These are phyloP conservation scores for Oryzias javanicus DNA, from an alignment of 2,113 vertebrate genomes.

Conservation along the genomic window DNA sequence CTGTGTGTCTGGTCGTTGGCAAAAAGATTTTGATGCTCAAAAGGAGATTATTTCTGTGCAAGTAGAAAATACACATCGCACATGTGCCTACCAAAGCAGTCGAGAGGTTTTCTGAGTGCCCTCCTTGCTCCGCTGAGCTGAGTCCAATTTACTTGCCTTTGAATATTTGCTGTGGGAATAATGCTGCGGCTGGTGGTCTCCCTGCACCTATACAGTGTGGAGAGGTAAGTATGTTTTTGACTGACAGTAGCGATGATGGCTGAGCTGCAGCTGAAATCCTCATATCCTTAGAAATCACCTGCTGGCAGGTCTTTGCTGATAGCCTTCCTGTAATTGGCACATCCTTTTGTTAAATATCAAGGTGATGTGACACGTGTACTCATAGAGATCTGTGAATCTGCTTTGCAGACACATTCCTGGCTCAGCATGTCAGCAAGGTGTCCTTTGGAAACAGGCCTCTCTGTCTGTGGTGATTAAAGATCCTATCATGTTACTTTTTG, in stretches of 20 bases:
- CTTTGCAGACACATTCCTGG: constrained; percentile 62
- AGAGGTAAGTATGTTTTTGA: constrained; percentile 43
- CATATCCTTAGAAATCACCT: constrained; percentile 40
- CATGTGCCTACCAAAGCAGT: constrained; percentile 42
- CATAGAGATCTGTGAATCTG: constrained; percentile 66
- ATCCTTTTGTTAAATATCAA: constrained; percentile 70
- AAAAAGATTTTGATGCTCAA: constrained; percentile 29
- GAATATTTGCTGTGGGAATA: constrained; percentile 60
- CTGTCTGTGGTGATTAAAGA: constrained; percentile 71
- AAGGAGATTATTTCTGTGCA: constrained; percentile 39
- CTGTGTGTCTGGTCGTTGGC: constrained; percentile 9
- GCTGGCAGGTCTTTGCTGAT: constrained; percentile 53
- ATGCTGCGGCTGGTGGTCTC: constrained; percentile 21
- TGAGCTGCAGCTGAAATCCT: constrained; percentile 30
- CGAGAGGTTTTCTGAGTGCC: constrained; percentile 35
- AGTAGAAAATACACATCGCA: constrained; percentile 20
- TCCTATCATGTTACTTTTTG: constrained; percentile 70
- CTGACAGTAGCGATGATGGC: constrained; percentile 30
- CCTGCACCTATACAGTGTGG: constrained; percentile 15
- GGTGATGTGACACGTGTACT: constrained; percentile 66
- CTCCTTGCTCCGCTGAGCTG: constrained; percentile 63
- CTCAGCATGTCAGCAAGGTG: constrained; percentile 72
- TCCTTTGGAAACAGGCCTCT: constrained; percentile 67
- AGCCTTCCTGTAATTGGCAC: constrained; percentile 64
- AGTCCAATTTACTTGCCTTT: constrained; percentile 64